These are phyloP conservation scores for Heterohyrax brucei DNA, from an alignment of 2,797 vertebrate genomes.

Conservation along the genomic window DNA sequence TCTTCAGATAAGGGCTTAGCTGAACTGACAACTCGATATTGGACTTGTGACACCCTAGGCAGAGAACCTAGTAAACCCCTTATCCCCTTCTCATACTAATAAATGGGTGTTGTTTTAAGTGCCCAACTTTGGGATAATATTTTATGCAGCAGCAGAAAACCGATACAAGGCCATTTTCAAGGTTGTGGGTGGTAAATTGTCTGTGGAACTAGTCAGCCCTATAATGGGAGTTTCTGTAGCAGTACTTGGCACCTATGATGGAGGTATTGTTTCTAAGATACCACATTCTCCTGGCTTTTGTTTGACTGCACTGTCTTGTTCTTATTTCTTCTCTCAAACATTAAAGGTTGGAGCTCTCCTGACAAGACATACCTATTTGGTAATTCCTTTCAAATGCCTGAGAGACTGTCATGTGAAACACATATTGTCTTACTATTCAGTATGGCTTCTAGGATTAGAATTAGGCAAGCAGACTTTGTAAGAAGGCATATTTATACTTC, in stretches of 20 bases:
- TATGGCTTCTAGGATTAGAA: not conserved
- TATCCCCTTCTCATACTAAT: not conserved
- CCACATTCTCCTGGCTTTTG: not conserved
- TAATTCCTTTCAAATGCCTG: not conserved
- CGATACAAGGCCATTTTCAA: not conserved
- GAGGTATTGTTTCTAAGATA: not conserved
- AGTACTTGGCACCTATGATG: not conserved
- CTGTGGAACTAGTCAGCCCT: not conserved
- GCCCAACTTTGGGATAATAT: not conserved
- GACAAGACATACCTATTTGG: not conserved
- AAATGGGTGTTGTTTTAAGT: not conserved
- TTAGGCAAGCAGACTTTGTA: not conserved
- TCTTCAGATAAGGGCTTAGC: not conserved
- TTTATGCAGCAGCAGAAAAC: conserved; percentile 10
- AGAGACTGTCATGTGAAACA: not conserved
- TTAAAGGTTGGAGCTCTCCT: not conserved
- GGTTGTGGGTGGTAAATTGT: not conserved
- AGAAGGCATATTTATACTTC: not conserved
- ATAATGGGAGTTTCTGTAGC: not conserved
- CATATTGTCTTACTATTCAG: not conserved
- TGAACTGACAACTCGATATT: not conserved
- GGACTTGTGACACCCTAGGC: not conserved
- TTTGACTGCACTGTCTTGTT: not conserved
- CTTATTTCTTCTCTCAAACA: conserved; percentile 1
- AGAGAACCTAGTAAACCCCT: not conserved